Evolutionary conservation across 2,888 invertebrate genomes (phyloP).

Genomic region (Ophion ellenae): DNA sequence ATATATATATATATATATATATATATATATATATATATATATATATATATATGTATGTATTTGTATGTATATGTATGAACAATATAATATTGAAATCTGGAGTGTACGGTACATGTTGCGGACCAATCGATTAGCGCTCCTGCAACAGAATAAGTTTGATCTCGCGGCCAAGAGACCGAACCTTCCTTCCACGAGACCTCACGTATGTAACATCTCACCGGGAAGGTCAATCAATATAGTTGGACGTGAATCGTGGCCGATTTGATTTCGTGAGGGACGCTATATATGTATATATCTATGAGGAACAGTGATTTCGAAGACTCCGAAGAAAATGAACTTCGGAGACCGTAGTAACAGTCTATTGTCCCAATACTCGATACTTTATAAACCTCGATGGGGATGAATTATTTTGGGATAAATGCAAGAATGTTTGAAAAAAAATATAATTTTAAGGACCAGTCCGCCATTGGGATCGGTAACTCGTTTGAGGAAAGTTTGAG

Average conservation of each 20-base stretch:
- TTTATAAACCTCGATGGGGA: too few relatives aligned
- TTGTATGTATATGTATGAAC: constrained; percentile 28
- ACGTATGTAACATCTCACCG: constrained; percentile 67
- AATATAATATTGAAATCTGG: constrained; percentile 51
- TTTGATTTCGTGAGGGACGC: constrained; percentile 65
- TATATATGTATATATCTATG: constrained; percentile 9
- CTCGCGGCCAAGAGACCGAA: constrained; percentile 20
- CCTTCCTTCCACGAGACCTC: constrained; percentile 60
- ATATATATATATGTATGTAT: too few relatives aligned
- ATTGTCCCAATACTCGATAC: too few relatives aligned
- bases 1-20: constrained; percentile 24
- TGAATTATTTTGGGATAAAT: too few relatives aligned
- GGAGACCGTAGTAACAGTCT: neutral
- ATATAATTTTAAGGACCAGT: too few relatives aligned
- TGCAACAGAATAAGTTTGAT: constrained; percentile 60
- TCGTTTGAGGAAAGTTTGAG: too few relatives aligned
- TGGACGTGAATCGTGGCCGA: constrained; percentile 72
- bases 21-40: constrained; percentile 37
- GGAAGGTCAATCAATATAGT: constrained; percentile 74
- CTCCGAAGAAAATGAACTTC: neutral
- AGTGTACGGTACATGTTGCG: constrained; percentile 41
- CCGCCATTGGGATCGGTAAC: too few relatives aligned
- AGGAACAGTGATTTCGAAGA: neutral
- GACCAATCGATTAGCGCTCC: constrained; percentile 71
- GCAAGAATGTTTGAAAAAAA: too few relatives aligned